A percentile compares a stretch with the other conserved stretches of the same genome.
These are phyloP conservation scores for honey bee (Apis mellifera) DNA, from an alignment of 1,140 invertebrate species.

Conservation along the genomic window Amel_HAv3.1 CM009940.2:12344001-12344500, in stretches of 20 bases:
- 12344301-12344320: neutral
- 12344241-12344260: neutral
- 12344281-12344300: too few species aligned
- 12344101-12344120: neutral
- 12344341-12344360: too few species aligned
- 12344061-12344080: neutral
- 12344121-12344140: neutral
- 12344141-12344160: neutral
- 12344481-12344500: neutral
- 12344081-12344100: neutral
- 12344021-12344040: neutral
- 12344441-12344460: conserved; percentile 11
- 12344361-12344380: neutral
- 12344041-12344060: neutral
- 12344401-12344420: conserved; percentile 15
- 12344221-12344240: too few species aligned
- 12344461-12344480: neutral
- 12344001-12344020: neutral
- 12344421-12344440: conserved; percentile 41
- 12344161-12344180: neutral
- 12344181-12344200: conserved; percentile 16
- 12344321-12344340: too few species aligned
- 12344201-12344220: neutral
- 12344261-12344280: neutral
- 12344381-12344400: neutral